Evolutionary conservation across 2,113 vertebrate genomes (phyloP), one percentile per base, ranked within the genome.

Genomic region (Alouatta palliata): DNA sequence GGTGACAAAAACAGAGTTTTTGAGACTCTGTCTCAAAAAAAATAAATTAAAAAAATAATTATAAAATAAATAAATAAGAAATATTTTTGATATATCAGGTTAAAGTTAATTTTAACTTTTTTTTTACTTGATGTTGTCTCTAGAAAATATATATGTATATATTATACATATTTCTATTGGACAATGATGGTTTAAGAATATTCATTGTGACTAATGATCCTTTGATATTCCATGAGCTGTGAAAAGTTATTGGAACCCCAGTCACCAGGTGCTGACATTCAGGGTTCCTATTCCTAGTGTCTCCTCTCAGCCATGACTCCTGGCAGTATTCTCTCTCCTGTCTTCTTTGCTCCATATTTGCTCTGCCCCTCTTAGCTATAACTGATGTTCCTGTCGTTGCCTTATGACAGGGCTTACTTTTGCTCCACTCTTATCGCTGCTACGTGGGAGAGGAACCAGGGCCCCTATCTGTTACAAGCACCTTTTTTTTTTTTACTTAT

Each of bases 41-140:
- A 30, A 30, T 30, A 64, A 30, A 64, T 64, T 43, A 43, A 43
- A 43, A 6, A 64, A 6, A 13, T 64, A 14, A 14, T 30, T 61
- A n/a, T n/a, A n/a, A n/a, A n/a, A n/a, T n/a, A 5, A 27, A 11
- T 61, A 58, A 6, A 14, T 6, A 30, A 30, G 16, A 52, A 52
- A 52, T 64, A 14, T 6, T 61, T 61, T 61, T 25, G 37, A 91
- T 43, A 54, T 75, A 25, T 66, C 79, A n/a, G 9, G 5, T 68
- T 88, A 97, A 96, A 66, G 84, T 68, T 52, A 91, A 86, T 87
- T 91, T 82, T 14, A 61, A 37, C 54, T 77, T 77, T 75, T 95
- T 79, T 82, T 40, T 56, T 21, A 30, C 82, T 66, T 75, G 45
- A 37, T 37, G 6, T 40, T 58, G 27, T 5, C 49, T 32, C n/a